phyloP scores from a whole-genome alignment of 2,113 vertebrate species.

The Ammodramus savannarum region DNA sequence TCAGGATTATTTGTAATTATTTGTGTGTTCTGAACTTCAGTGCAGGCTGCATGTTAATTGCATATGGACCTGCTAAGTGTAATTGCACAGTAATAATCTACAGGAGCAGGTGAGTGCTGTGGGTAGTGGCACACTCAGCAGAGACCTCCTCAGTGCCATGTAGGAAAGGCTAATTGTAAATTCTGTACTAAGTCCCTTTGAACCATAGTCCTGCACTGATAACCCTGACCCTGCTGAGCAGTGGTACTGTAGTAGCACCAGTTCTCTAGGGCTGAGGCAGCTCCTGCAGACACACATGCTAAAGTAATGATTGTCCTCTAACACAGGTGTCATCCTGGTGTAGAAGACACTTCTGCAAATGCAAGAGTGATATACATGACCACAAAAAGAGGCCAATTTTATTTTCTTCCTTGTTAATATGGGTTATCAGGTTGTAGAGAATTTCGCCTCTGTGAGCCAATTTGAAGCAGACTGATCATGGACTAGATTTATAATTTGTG shows the following conservation, averaged over 20 bases:
- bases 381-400: not conserved
- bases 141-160: not conserved
- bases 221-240: not conserved
- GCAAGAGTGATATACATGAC: not conserved
- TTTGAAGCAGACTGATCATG: not conserved
- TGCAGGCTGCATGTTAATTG: constrained; percentile 41
- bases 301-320: not conserved
- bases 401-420: not conserved
- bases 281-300: not conserved
- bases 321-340: not conserved
- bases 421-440: not conserved
- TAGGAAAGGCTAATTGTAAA: not conserved
- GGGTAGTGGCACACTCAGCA: not conserved
- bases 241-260: not conserved
- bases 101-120: not conserved
- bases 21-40: constrained; percentile 52
- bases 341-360: not conserved
- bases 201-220: not conserved
- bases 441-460: not conserved
- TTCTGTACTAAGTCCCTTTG: not conserved
- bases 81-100: constrained; percentile 40
- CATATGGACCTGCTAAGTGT: constrained; percentile 25
- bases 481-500: not conserved
- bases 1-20: not conserved
- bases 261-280: not conserved